Base-by-base conservation (phyloP, 37 sponge, comb jelly and placozoan species). In the Theonella swinhoei region DNA sequence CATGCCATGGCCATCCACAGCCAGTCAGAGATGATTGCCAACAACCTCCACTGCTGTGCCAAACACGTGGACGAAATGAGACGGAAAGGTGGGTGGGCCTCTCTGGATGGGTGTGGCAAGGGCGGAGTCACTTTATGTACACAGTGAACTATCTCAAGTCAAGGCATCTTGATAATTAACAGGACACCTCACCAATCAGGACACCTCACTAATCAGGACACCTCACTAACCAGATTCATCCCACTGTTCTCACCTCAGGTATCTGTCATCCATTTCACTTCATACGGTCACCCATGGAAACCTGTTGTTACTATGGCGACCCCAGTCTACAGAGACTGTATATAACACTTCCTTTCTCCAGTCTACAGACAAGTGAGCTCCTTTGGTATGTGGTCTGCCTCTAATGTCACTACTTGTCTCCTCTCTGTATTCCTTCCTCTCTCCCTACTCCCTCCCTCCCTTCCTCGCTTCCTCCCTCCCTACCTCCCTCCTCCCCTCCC, bases 1-100 rank as follows among this genome's bases (percentile, higher is more conserved):
- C n/a, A n/a, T n/a, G n/a, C n/a, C n/a, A 84, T 76, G 77, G 85
- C 77, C 38, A 76, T 84, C 31, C 85, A 84, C 70, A 76, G 36
- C 28, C 11, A 75, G 0, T 70, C 85, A 34, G 85, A 84, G 39
- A 66, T 67, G 59, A 58, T 84, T 17, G 77, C 68, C 0, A 70
- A 84, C 0, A 76, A 39, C 33, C 32, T 84, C 28, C 32, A 32
- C 25, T 84, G 85, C 36, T 84, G 85, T 58, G 7, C 11, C 1
- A 84, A 84, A 34, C 85, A 84, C 40, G 31, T 75, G 0, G 85
- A 84, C 19, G 77, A 68, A 43, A 64, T 68, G 23, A 63, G 68
- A 62, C 76, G 64, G 28, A 39, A 64, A 76, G 79, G 86, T 78
- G 40, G 34, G 77, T 77, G 24, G n/a, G n/a, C n/a, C n/a, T n/a